Percentiles rank a stretch among this genome's conserved stretches.
Conservation (phyloP, 2,888 invertebrate genomes). For the Leptinotarsa haldemani region DNA sequence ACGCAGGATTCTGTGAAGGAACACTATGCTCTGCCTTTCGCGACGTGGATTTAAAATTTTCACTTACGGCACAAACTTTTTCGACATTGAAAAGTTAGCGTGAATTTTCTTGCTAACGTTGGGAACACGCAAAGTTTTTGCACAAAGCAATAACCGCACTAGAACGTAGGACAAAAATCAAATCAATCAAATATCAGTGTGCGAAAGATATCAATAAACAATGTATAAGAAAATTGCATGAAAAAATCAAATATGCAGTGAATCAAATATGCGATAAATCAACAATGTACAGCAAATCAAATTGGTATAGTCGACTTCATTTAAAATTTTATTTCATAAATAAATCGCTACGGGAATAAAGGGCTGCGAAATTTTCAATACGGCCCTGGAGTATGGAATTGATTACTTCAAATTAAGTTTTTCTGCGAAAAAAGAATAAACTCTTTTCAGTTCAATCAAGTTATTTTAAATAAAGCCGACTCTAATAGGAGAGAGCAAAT, state of each 20-base stretch:
- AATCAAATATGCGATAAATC: neutral
- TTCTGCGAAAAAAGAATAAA: neutral
- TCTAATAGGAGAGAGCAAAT: neutral
- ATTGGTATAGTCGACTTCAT: neutral
- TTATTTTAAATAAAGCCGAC: neutral
- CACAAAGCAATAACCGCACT: neutral
- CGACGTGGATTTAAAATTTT: neutral
- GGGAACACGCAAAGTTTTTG: neutral
- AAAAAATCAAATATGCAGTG: neutral
- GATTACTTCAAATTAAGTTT: neutral
- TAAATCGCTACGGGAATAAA: neutral
- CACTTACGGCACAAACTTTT: slow-evolving; percentile 2
- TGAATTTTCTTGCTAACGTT: neutral
- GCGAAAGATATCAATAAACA: neutral
- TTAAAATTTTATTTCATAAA: neutral
- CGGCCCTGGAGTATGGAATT: neutral
- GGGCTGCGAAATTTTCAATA: neutral
- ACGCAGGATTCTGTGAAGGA: neutral
- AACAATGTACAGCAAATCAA: neutral
- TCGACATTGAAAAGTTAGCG: neutral
- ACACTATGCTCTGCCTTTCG: neutral
- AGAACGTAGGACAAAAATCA: neutral
- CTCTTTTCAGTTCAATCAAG: neutral
- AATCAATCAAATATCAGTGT: neutral
- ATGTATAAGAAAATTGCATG: neutral